Evolutionary conservation across 2,888 invertebrate species (phyloP).

Genomic region (Dryadula phaetusa): DNA sequence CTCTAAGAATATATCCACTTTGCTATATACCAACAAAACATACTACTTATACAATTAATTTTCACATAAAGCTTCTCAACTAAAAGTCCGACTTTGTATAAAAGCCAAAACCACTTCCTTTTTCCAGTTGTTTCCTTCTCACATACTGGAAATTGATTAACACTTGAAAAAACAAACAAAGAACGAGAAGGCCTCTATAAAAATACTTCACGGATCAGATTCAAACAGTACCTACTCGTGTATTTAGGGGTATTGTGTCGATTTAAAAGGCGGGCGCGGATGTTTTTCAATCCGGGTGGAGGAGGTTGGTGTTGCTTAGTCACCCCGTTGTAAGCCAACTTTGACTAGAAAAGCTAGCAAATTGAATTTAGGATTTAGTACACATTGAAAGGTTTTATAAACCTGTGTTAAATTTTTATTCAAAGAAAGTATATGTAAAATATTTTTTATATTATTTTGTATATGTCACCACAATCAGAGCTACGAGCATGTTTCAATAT

Average conservation of each 20-base stretch:
- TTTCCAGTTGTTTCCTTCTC: not conserved
- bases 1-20: too few species aligned
- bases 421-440: too few species aligned
- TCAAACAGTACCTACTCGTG: not conserved
- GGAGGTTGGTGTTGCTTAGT: not conserved
- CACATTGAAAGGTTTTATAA: not conserved
- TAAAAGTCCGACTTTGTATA: not conserved
- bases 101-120: not conserved
- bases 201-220: constrained; percentile 3
- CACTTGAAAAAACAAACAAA: constrained; percentile 10
- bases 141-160: constrained; percentile 5
- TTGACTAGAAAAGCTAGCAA: constrained; percentile 16
- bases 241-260: not conserved
- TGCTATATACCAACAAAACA: too few species aligned
- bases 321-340: constrained; percentile 10
- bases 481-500: too few species aligned
- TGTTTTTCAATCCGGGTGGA: constrained; percentile 16
- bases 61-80: too few species aligned
- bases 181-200: not conserved
- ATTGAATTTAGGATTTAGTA: constrained; percentile 17
- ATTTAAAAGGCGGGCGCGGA: constrained; percentile 11
- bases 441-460: too few species aligned
- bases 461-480: too few species aligned
- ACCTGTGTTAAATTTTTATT: not conserved
- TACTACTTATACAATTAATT: too few species aligned